Evolutionary conservation across 2,797 vertebrate species (phyloP), one percentile per base, ranked within the genome.

Genomic region (Chelidonichthys spinosus): DNA sequence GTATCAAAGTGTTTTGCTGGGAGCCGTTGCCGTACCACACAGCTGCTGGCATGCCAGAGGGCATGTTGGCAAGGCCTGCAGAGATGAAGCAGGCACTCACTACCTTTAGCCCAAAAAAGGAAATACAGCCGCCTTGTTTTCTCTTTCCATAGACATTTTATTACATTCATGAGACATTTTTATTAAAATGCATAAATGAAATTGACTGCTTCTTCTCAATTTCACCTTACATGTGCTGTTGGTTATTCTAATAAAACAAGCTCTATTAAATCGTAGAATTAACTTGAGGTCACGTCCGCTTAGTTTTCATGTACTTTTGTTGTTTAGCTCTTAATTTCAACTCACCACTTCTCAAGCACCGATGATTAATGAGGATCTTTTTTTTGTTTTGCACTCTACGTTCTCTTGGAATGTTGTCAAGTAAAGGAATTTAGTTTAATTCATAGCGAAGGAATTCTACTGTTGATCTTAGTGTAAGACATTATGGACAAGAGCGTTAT

Each of bases 381-480:
- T 76, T 33, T 77, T 82, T 73, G 52, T 50, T 79, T 70, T 65
- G 33, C 40, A n/a, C 43, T 74, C 37, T 3, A 6, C 35, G 33
- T 33, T 52, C 56, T 63, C 42, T 63, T 77, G 13, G 63, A 53
- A 55, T 35, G 53, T 52, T 56, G 62, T 59, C 72, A 76, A 25
- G 63, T 1, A 0, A 37, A 74, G 65, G 65, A 73, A 73, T 82
- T 69, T 17, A 13, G 13, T 70, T 75, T 36, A 43, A 86, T 77
- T 80, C 42, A 65, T 65, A 62, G 17, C 2, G 0, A 9, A 78
- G 54, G 76, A 54, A 58, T 73, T 60, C 33, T 58, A 35, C 74
- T 83, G 81, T 85, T 86, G 79, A 86, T 81, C 64, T 74, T 84
- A 78, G 62, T 66, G 49, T 76, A 6, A 53, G 54, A 78, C 69